Evolutionary conservation across 1,140 invertebrate genomes (phyloP).

Genomic region (Chelonus insularis): DNA sequence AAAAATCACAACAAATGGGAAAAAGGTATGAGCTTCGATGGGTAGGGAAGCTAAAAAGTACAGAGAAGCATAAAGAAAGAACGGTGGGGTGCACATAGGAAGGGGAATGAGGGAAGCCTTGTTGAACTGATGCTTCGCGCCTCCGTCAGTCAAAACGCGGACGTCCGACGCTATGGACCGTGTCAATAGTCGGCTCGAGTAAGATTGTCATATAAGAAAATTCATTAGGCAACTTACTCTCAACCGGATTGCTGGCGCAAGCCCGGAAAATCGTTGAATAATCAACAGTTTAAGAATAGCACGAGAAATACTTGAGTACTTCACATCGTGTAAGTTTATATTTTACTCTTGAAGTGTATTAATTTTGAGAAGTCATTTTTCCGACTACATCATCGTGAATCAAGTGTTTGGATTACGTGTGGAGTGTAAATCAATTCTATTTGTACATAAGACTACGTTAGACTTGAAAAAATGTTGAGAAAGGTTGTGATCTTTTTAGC

Average conservation of each 20-base stretch:
- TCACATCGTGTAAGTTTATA: neutral
- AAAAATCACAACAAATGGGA: too few relatives aligned
- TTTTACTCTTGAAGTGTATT: neutral
- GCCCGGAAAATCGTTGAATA: constrained; percentile 11
- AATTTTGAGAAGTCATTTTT: neutral
- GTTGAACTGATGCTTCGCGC: constrained; percentile 7
- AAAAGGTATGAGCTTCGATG: too few relatives aligned
- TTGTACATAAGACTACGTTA: too few relatives aligned
- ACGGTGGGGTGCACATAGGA: neutral
- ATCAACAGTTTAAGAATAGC: constrained; percentile 14
- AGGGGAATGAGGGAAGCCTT: constrained; percentile 1
- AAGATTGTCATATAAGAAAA: neutral
- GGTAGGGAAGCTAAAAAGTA: neutral
- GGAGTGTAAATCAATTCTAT: neutral
- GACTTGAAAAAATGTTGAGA: constrained; percentile 29
- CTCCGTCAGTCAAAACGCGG: constrained; percentile 30
- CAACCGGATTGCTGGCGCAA: constrained; percentile 15
- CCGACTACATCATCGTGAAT: neutral
- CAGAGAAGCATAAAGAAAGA: neutral
- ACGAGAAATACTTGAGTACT: neutral
- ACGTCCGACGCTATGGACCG: constrained; percentile 32
- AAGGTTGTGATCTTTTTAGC: constrained; percentile 22
- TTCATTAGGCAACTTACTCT: neutral
- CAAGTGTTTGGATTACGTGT: neutral
- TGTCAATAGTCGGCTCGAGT: neutral